Conservation (phyloP, 2,113 vertebrate genomes). For the Phylloscopus trochiloides region DNA sequence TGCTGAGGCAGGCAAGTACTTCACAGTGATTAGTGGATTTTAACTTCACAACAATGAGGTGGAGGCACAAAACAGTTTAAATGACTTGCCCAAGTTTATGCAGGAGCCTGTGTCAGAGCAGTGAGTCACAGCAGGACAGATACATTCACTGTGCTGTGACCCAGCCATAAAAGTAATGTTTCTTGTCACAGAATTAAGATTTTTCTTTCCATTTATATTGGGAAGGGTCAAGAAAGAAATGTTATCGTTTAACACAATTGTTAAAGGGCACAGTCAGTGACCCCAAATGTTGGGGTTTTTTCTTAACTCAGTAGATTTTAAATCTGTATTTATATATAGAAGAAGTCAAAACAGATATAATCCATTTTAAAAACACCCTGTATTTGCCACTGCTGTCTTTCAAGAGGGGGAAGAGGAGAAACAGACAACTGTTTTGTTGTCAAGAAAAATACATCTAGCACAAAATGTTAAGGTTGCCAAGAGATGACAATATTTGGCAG, state of each 20-base stretch:
- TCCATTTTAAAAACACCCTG: conserved; percentile 48
- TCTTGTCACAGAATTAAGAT: conserved; percentile 15
- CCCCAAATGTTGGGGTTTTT: background rate
- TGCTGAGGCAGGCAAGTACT: background rate
- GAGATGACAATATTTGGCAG: conserved; percentile 90
- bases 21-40: background rate
- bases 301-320: background rate
- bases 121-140: background rate
- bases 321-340: conserved; percentile 49
- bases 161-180: background rate
- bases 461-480: conserved; percentile 77
- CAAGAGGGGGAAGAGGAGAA: conserved; percentile 38
- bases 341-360: conserved; percentile 39
- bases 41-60: background rate
- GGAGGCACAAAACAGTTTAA: background rate
- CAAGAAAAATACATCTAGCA: conserved; percentile 79
- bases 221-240: conserved; percentile 32
- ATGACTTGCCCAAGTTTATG: background rate
- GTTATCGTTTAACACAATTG: conserved; percentile 12
- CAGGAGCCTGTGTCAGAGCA: conserved; percentile 25
- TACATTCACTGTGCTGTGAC: background rate
- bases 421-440: conserved; percentile 73
- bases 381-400: conserved; percentile 64
- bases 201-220: background rate
- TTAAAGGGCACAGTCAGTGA: background rate